A percentile compares a stretch with the other conserved stretches of the same genome.
These are phyloP conservation scores for Psilanteris sp. DNA, from an alignment of 1,140 invertebrate genomes.

Conservation along the genomic window DNA sequence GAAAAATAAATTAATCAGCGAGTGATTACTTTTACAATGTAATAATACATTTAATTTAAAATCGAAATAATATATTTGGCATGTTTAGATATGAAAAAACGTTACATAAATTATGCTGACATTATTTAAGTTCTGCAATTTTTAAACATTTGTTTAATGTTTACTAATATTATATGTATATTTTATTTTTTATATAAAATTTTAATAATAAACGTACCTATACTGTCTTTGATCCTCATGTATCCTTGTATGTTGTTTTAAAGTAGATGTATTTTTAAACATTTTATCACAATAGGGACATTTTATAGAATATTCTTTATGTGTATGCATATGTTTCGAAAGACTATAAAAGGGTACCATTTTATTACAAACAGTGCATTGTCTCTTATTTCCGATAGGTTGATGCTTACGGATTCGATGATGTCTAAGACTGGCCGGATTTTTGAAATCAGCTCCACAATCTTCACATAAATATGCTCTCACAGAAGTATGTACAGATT, in stretches of 20 bases:
- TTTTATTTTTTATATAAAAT: background rate
- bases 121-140: no score
- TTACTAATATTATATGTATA: background rate
- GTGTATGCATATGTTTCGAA: slow-evolving; percentile 79
- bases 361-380: slow-evolving; percentile 76
- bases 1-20: no score
- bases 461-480: slow-evolving; percentile 77
- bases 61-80: no score
- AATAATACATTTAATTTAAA: no score
- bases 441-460: slow-evolving; percentile 78
- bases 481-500: slow-evolving; percentile 76
- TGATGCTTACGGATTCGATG: slow-evolving; percentile 78
- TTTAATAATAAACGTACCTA: slow-evolving; percentile 33
- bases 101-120: no score
- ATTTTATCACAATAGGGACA: slow-evolving; percentile 78
- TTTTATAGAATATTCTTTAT: slow-evolving; percentile 77
- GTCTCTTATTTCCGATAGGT: slow-evolving; percentile 73
- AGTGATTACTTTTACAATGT: no score
- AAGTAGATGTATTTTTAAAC: slow-evolving; percentile 78
- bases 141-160: no score
- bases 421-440: slow-evolving; percentile 77
- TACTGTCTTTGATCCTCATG: slow-evolving; percentile 78
- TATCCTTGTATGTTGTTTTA: slow-evolving; percentile 78
- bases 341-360: slow-evolving; percentile 77
- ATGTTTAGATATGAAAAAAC: no score